phyloP scores from a whole-genome alignment of 1,140 invertebrate genomes.

The Akabosia matsudoensis region DNA sequence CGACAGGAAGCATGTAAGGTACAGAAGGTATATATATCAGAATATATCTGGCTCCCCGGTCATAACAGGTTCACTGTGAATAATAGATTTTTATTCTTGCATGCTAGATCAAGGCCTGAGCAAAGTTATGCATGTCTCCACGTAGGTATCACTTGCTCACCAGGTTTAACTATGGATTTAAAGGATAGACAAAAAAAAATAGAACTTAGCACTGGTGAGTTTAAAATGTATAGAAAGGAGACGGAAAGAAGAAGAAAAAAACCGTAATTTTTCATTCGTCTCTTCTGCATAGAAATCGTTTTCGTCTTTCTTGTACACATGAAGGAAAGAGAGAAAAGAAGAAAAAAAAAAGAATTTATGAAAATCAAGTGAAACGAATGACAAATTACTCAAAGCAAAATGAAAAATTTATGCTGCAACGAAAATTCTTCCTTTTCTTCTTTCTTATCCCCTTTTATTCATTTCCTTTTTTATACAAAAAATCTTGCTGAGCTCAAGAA shows the following conservation, averaged over 20 bases:
- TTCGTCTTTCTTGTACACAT: conserved; percentile 23
- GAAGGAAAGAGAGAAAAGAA: background rate
- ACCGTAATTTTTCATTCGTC: conserved; percentile 41
- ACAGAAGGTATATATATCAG: too few relatives aligned
- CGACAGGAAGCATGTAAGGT: background rate
- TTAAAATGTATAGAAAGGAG: conserved; percentile 23
- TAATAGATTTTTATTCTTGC: too few relatives aligned
- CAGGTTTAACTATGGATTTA: background rate
- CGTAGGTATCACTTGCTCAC: background rate
- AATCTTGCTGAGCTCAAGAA: conserved; percentile 5
- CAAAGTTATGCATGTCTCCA: too few relatives aligned
- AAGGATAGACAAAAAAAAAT: background rate
- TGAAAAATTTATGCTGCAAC: conserved; percentile 45
- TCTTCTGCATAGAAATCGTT: conserved; percentile 39
- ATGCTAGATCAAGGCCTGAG: too few relatives aligned
- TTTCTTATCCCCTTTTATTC: conserved; percentile 39
- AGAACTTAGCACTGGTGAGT: background rate
- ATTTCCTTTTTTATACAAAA: conserved; percentile 39
- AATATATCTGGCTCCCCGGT: too few relatives aligned
- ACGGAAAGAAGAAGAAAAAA: conserved; percentile 35
- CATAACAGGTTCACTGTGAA: too few relatives aligned
- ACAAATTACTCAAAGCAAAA: conserved; percentile 46
- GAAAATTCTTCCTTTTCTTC: conserved; percentile 34
- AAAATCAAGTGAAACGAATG: conserved; percentile 46
- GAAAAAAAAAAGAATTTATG: conserved; percentile 42